Base-by-base conservation (phyloP, 1,140 invertebrate species). In the Elymnias hypermnestra region DNA sequence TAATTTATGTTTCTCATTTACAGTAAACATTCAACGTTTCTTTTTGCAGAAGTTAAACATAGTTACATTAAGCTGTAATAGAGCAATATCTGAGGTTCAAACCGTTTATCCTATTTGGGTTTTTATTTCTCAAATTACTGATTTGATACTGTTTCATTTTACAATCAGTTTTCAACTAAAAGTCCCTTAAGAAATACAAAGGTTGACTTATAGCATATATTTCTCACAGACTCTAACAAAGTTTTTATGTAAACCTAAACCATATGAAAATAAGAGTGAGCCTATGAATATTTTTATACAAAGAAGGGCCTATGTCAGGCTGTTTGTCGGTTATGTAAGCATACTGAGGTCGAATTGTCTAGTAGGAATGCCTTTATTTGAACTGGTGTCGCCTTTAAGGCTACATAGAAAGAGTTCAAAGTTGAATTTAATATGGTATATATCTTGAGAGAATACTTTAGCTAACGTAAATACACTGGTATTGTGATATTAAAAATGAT, bases 401-500 rank as follows among this genome's bases (percentile, higher is more conserved):
- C 2, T 25, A 23, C 14, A 12, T 1, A 13, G 8, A 39, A 23
- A 25, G 21, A 33, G 15, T 25, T 25, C 22, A 33, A 39, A 25
- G 14, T 25, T 25, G 37, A 25, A 25, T 6, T 25, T 2, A 13
- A 6, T 4, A 10, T 39, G 6, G 19, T 39, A n/a, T 25, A 10
- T 22, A 14, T 21, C 13, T 39, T 39, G 2, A 39, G 21, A 19
- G 35, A 37, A 2, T n/a, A n/a, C n/a, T n/a, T n/a, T n/a, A n/a
- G 14, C 31, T 33, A 33, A 33, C 14, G 14, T 18, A 33, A 2
- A 23, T 25, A 25, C 37, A 39, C 23, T 14, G 37, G 37, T 12
- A 25, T 17, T 39, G 19, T 22, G 37, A 15, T 33, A 33, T 33
- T 33, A 33, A 33, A 33, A 39, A 25, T 39, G 21, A 39, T 39